Evolutionary conservation across 1,140 invertebrate species (phyloP).

Genomic region (Anoplophora glabripennis): DNA sequence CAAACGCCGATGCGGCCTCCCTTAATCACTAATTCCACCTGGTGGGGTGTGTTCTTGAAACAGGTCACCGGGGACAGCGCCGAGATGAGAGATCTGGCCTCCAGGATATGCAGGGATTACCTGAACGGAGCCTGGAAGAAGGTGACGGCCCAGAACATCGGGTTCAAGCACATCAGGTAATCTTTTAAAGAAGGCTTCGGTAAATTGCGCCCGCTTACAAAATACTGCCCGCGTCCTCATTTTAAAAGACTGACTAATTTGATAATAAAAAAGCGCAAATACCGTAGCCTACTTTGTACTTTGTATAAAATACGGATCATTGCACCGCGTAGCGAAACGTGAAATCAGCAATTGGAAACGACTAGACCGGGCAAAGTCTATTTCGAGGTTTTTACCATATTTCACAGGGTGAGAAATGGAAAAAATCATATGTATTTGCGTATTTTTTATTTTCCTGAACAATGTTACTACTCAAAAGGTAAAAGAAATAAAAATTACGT

Average conservation of each 20-base stretch:
- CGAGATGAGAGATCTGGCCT: slow-evolving; percentile 78
- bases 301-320: not conserved
- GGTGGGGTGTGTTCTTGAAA: slow-evolving; percentile 32
- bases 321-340: not conserved
- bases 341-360: too few species aligned
- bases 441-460: too few species aligned
- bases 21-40: slow-evolving; percentile 4
- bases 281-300: not conserved
- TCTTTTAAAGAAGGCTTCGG: not conserved
- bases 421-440: too few species aligned
- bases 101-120: slow-evolving; percentile 82
- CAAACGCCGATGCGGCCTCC: too few species aligned
- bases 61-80: slow-evolving; percentile 57
- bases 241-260: too few species aligned
- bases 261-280: not conserved
- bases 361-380: too few species aligned
- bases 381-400: too few species aligned
- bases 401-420: too few species aligned
- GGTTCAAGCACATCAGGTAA: slow-evolving; percentile 79
- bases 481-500: too few species aligned
- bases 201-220: too few species aligned
- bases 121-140: slow-evolving; percentile 83
- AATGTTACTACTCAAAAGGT: too few species aligned
- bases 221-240: too few species aligned
- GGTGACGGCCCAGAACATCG: slow-evolving; percentile 69